Evolutionary conservation across 2,113 vertebrate species (phyloP).

Genomic region (Ivindomyrus marchei): DNA sequence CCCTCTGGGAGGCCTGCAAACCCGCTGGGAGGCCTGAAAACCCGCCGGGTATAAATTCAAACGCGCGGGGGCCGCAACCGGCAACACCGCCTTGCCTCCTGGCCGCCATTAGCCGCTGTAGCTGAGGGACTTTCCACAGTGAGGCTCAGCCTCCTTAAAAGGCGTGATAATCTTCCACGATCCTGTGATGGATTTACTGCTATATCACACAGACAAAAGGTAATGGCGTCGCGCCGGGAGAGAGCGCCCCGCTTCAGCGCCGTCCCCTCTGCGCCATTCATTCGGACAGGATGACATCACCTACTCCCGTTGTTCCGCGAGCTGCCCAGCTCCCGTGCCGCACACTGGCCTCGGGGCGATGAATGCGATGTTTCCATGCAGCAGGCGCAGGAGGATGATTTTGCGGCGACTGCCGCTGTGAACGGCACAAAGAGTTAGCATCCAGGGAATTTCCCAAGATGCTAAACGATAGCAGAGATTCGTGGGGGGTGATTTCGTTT

Average conservation of each 20-base stretch:
- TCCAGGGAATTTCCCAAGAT: not conserved
- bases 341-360: not conserved
- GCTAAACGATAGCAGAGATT: not conserved
- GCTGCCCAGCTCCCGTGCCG: not conserved
- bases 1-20: slow-evolving; percentile 29
- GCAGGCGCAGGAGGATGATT: not conserved
- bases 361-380: not conserved
- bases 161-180: not conserved
- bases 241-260: not conserved
- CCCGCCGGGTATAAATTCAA: slow-evolving; percentile 46
- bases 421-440: not conserved
- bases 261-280: not conserved
- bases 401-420: not conserved
- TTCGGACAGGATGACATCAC: not conserved
- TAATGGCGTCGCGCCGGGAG: not conserved
- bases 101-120: slow-evolving; percentile 6
- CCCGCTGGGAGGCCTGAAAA: slow-evolving; percentile 42
- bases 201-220: not conserved
- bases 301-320: not conserved
- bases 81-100: not conserved
- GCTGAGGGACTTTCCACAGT: not conserved
- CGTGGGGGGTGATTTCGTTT: not conserved
- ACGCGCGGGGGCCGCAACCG: slow-evolving; percentile 14
- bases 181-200: not conserved
- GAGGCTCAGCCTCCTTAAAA: not conserved